Conservation (phyloP, 2,113 vertebrate species). For the Coturnix japonica region DNA sequence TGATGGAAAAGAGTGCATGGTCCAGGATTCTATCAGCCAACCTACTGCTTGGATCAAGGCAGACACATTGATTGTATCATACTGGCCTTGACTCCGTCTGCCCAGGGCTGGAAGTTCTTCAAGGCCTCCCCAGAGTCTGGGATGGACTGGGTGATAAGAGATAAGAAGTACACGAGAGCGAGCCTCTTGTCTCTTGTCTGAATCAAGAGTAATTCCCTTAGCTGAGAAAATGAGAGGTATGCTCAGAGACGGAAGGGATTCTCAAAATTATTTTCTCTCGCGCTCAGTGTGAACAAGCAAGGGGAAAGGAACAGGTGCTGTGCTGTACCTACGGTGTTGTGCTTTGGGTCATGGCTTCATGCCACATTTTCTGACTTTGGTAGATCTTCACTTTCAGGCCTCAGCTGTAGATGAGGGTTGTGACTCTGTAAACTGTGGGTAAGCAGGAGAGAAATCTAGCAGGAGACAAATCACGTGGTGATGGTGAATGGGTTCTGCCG, state of each 20-base stretch:
- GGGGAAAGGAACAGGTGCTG: background rate
- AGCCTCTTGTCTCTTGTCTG: accelerated
- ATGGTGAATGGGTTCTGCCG: background rate
- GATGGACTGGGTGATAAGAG: background rate
- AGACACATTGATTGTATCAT: background rate
- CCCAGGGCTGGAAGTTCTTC: background rate
- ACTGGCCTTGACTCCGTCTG: background rate
- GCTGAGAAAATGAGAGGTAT: background rate
- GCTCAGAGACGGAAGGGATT: background rate
- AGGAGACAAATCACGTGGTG: background rate
- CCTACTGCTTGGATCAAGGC: background rate
- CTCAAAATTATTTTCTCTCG: background rate
- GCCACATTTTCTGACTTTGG: background rate
- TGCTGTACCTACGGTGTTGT: background rate
- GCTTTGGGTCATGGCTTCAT: background rate
- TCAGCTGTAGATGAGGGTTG: background rate
- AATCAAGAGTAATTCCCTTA: background rate
- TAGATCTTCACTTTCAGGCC: background rate
- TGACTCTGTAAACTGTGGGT: background rate
- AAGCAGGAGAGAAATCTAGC: background rate
- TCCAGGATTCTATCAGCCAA: background rate
- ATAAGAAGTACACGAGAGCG: background rate
- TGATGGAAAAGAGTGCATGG: background rate
- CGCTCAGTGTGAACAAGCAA: background rate
- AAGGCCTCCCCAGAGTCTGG: background rate